phyloP scores from a whole-genome alignment of 2,113 vertebrate genomes.

The Rhombomys opimus region DNA sequence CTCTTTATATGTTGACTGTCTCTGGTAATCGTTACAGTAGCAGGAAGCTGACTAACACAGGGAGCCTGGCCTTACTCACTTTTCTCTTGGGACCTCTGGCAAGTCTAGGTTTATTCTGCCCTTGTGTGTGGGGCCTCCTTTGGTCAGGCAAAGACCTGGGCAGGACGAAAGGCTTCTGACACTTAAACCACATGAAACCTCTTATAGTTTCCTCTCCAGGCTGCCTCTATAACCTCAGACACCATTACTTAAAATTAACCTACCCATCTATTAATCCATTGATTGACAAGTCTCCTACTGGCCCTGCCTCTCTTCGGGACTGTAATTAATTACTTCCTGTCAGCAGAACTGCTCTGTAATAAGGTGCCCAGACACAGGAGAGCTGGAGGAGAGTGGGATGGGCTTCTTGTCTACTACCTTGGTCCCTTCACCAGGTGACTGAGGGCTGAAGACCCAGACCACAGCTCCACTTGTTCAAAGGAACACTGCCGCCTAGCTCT shows the following conservation, averaged over 20 bases:
- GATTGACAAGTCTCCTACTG: not conserved
- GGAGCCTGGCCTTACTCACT: not conserved
- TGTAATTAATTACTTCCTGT: not conserved
- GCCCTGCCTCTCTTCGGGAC: not conserved
- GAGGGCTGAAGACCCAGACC: not conserved
- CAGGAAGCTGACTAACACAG: not conserved
- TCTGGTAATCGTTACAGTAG: not conserved
- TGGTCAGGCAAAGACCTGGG: not conserved
- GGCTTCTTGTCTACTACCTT: not conserved
- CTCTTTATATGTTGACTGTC: not conserved
- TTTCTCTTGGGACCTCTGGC: not conserved
- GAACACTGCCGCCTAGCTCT: not conserved
- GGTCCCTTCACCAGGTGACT: not conserved
- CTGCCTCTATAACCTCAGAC: not conserved
- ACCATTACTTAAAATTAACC: not conserved
- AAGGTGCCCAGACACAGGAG: not conserved
- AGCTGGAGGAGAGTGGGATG: not conserved
- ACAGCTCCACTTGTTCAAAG: not conserved
- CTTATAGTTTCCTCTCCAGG: not conserved
- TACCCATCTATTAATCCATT: not conserved
- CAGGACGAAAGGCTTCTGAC: not conserved
- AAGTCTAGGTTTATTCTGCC: not conserved
- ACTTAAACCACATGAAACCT: not conserved
- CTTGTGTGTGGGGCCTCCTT: not conserved
- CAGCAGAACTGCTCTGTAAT: rapidly evolving